A percentile compares a stretch with the other conserved stretches of the same genome.
phyloP scores from a whole-genome alignment of 2,113 vertebrate genomes.

The Anseranas semipalmata region DNA sequence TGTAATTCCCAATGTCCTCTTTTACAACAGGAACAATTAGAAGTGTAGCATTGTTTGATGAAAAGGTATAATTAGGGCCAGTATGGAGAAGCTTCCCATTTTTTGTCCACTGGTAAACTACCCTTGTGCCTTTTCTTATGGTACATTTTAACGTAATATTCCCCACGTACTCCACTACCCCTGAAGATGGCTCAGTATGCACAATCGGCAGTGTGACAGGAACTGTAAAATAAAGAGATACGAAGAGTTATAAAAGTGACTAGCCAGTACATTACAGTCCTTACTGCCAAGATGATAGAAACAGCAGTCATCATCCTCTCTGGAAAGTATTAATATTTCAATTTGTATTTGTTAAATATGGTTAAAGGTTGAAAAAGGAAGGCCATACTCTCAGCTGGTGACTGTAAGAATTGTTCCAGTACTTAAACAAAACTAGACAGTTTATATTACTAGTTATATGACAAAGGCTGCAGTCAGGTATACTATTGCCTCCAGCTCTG shows the following conservation, averaged over 20 bases:
- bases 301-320: neutral
- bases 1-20: conserved; percentile 82
- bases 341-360: neutral
- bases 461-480: neutral
- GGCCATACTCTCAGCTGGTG: neutral
- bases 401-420: neutral
- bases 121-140: conserved; percentile 73
- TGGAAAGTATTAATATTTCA: neutral
- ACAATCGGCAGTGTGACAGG: conserved; percentile 76
- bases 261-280: neutral
- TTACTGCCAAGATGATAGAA: neutral
- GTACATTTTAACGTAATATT: conserved; percentile 80
- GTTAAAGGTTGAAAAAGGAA: neutral
- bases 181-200: conserved; percentile 70
- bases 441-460: neutral
- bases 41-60: conserved; percentile 72
- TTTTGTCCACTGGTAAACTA: conserved; percentile 81
- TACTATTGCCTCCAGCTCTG: neutral
- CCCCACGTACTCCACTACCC: conserved; percentile 77
- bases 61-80: conserved; percentile 68
- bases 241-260: neutral
- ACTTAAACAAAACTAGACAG: neutral
- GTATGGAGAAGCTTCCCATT: conserved; percentile 66
- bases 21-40: conserved; percentile 79
- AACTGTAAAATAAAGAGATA: conserved; percentile 69